Percentiles rank a stretch among this genome's conserved stretches.
Evolutionary conservation across 2,113 vertebrate genomes (phyloP).

Genomic region (Talpa occidentalis): DNA sequence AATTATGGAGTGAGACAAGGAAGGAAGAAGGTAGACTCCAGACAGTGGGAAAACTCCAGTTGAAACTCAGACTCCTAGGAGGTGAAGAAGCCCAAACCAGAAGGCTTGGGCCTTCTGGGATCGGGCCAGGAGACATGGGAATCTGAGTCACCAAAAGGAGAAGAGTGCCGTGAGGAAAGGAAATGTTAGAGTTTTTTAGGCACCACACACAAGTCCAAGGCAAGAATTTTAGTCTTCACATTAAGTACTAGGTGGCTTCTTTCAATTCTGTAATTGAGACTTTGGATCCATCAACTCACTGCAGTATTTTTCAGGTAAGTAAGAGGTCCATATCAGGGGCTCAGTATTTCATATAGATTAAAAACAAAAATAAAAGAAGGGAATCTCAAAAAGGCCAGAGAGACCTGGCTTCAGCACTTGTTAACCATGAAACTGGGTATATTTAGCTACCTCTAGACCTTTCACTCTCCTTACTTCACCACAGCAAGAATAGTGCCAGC

Average conservation of each 20-base stretch:
- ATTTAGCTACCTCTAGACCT: background rate
- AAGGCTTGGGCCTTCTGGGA: background rate
- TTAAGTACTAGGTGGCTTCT: background rate
- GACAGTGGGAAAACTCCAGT: too few relatives aligned
- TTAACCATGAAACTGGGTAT: background rate
- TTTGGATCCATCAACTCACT: background rate
- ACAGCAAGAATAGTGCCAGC: background rate
- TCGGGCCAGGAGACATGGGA: too few relatives aligned
- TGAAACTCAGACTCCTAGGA: background rate
- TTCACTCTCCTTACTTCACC: background rate
- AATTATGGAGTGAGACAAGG: background rate
- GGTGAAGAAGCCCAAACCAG: background rate
- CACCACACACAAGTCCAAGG: rapidly evolving
- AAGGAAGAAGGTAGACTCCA: too few relatives aligned
- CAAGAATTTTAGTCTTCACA: background rate
- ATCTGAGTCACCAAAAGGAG: too few relatives aligned
- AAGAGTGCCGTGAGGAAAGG: rapidly evolving
- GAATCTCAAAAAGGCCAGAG: background rate
- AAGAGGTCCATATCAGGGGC: too few relatives aligned
- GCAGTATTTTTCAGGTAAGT: background rate
- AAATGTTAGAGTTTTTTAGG: background rate
- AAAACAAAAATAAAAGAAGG: background rate
- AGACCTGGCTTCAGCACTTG: background rate
- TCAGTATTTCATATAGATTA: background rate
- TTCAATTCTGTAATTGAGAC: background rate